phyloP scores from a whole-genome alignment of 1,140 invertebrate genomes.

The Ips typographus region DNA sequence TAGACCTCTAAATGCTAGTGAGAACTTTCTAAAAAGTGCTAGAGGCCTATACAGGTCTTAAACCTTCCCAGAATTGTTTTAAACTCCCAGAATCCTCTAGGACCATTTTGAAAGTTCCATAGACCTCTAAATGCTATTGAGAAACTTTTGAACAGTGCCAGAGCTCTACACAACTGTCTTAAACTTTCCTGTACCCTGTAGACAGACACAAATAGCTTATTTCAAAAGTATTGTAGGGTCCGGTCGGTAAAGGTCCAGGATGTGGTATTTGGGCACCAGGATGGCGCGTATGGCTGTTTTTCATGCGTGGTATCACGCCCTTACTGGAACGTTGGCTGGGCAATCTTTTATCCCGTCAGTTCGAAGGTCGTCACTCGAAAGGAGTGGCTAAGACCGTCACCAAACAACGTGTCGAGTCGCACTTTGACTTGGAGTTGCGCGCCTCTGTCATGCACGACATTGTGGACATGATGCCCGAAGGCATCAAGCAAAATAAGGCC shows the following conservation, averaged over 20 bases:
- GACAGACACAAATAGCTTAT: no score
- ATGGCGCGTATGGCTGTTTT: constrained; percentile 99
- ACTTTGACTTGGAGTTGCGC: constrained; percentile 97
- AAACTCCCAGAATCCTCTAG: no score
- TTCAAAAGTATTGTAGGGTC: constrained; percentile 64
- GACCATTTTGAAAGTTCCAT: no score
- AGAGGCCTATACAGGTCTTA: no score
- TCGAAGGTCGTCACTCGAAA: constrained; percentile 98
- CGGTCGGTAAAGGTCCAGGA: constrained; percentile 97
- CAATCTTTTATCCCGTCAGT: constrained; percentile 96
- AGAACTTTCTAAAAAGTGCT: no score
- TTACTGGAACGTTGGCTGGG: constrained; percentile 97
- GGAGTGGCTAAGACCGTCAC: constrained; percentile 98
- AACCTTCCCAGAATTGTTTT: no score
- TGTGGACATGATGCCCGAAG: constrained; percentile 99
- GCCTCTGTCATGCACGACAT: constrained; percentile 99
- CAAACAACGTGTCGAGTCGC: constrained; percentile 98
- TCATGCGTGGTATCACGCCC: constrained; percentile 98
- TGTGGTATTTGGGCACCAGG: constrained; percentile 99
- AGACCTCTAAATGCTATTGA: no score
- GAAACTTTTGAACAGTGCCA: no score
- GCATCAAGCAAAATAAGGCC: constrained; percentile 99
- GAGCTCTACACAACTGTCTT: no score
- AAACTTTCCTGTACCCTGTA: no score
- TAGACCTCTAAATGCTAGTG: no score